Percentiles rank a stretch among this genome's conserved stretches.
These are phyloP conservation scores for Coptodon rendalli DNA, from an alignment of 2,113 vertebrate genomes.

Conservation along the genomic window DNA sequence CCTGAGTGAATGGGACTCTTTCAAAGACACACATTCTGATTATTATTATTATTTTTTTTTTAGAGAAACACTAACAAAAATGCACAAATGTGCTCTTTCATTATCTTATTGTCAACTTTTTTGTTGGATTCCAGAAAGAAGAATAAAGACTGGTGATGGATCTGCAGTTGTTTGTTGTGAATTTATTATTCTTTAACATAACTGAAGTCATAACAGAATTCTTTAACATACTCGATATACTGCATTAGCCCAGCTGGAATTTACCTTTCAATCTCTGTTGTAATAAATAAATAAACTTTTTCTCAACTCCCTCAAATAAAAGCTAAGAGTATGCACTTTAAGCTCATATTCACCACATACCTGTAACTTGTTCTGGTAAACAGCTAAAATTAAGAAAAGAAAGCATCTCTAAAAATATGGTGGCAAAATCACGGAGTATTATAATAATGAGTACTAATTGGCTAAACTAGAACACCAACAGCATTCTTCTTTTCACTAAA, in stretches of 20 bases:
- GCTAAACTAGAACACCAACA: background rate
- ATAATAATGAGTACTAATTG: background rate
- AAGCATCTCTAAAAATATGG: background rate
- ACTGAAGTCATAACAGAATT: background rate
- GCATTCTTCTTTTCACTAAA: background rate
- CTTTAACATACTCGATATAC: background rate
- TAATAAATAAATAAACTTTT: background rate
- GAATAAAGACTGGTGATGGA: background rate
- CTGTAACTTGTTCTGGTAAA: background rate
- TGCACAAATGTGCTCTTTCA: background rate
- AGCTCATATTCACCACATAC: background rate
- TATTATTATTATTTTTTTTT: too few relatives aligned
- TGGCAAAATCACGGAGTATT: background rate
- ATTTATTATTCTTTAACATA: background rate
- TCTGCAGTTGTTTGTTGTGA: background rate
- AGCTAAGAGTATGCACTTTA: background rate
- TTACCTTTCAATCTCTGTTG: background rate
- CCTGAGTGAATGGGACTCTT: background rate
- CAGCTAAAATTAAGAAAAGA: background rate
- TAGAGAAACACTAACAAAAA: background rate
- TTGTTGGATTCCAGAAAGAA: background rate
- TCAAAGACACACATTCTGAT: background rate
- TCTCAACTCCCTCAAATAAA: background rate
- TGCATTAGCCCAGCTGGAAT: background rate
- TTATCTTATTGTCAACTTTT: background rate